These are phyloP conservation scores for Matsumyia berberina DNA, from an alignment of 2,888 invertebrate species.

Conservation along the genomic window DNA sequence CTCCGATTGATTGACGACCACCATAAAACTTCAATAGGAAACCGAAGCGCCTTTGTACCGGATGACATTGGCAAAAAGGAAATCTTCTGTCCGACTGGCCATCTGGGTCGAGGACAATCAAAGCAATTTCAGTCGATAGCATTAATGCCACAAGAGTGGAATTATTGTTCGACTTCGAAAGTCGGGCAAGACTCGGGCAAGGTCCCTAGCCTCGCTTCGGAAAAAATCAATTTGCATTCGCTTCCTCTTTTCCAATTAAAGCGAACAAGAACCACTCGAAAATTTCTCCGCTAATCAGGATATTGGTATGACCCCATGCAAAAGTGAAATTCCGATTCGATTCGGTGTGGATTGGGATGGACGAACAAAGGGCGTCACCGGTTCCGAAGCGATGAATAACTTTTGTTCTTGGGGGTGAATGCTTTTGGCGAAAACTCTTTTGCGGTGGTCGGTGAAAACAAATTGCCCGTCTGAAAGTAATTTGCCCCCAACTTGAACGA, in stretches of 20 bases:
- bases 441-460: slow-evolving; percentile 56
- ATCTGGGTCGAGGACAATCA: slow-evolving; percentile 74
- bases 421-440: slow-evolving; percentile 58
- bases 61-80: slow-evolving; percentile 67
- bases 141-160: slow-evolving; percentile 59
- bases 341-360: slow-evolving; percentile 3
- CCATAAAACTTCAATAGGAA: slow-evolving; percentile 60
- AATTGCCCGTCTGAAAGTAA: slow-evolving; percentile 68
- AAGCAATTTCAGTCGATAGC: slow-evolving; percentile 65
- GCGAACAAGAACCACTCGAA: slow-evolving; percentile 62
- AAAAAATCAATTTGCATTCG: slow-evolving; percentile 64
- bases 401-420: slow-evolving; percentile 40
- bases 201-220: slow-evolving; percentile 6
- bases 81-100: slow-evolving; percentile 67
- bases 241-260: slow-evolving; percentile 61
- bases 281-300: slow-evolving; percentile 66
- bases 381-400: slow-evolving; percentile 35
- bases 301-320: slow-evolving; percentile 40
- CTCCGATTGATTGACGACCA: slow-evolving; percentile 73
- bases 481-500: slow-evolving; percentile 53
- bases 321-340: slow-evolving; percentile 17
- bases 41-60: slow-evolving; percentile 43
- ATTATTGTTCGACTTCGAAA: slow-evolving; percentile 62
- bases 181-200: slow-evolving; percentile 42
- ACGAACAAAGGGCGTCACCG: slow-evolving; percentile 50